Conservation (phyloP, 2,797 vertebrate genomes). For the Phalloptychus januarius region DNA sequence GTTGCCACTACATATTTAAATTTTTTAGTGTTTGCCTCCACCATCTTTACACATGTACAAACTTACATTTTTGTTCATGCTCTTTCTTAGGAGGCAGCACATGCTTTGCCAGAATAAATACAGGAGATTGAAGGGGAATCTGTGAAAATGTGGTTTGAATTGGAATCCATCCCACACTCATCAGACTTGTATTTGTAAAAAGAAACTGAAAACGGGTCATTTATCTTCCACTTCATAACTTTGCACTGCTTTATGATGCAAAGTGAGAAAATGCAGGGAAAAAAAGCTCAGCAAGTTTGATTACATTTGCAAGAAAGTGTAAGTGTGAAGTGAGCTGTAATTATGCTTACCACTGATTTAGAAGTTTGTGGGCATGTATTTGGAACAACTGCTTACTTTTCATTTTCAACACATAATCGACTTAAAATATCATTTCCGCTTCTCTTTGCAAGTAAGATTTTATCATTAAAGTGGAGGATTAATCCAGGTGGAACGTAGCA, state of each 20-base stretch:
- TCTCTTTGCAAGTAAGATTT: neutral
- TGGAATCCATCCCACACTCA: neutral
- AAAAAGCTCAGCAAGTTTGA: neutral
- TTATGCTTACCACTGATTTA: neutral
- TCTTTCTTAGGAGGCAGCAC: neutral
- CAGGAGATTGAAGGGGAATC: neutral
- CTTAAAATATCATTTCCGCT: neutral
- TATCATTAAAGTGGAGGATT: conserved; percentile 22
- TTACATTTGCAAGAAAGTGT: neutral
- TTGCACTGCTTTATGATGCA: neutral
- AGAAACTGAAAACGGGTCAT: neutral
- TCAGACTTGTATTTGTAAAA: neutral
- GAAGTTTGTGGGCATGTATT: neutral
- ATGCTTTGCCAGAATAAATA: neutral
- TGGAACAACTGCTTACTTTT: conserved; percentile 19
- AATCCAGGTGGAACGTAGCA: conserved; percentile 41
- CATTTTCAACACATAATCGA: conserved; percentile 19
- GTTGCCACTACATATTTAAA: neutral
- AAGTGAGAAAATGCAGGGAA: neutral
- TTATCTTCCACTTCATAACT: neutral
- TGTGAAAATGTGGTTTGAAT: neutral
- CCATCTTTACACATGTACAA: neutral
- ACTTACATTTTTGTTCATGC: neutral
- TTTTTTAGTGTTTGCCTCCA: neutral
- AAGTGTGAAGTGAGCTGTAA: neutral